Evolutionary conservation across 2,797 vertebrate species (phyloP), one percentile per base, ranked within the genome.

Genomic region (Falco peregrinus): DNA sequence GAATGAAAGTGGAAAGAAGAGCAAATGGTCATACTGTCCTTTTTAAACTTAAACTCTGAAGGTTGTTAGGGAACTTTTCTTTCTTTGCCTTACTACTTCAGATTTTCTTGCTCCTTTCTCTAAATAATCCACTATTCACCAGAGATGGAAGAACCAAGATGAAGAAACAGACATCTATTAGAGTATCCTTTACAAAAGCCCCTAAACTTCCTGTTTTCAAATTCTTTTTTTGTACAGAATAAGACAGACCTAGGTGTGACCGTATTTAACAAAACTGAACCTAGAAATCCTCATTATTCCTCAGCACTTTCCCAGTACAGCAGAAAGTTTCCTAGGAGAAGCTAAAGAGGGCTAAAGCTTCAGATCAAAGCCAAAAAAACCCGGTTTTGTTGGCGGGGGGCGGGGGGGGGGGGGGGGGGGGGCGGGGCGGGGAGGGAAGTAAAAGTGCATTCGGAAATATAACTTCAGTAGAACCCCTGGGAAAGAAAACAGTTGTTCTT

Each of bases 31-130:
- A 87, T 59, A 48, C 26, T 63, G 69, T 54, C 22, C 9, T 95
- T 96, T 95, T 77, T 33, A 94, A 95, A 74, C 19, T 78, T 82
- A 79, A 76, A 87, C 37, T 92, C 89, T 82, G 75, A 89, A 80
- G 35, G 33, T 35, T 91, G 39, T 59, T 89, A 94, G 18, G 39
- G 39, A 95, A 74, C 67, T 83, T 97, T 95, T 93, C 5, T 4
- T 89, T 73, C 78, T 28, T 17, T 73, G 22, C 22, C 56, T 92
- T 85, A 56, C 56, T 83, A 67, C 48, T 82, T 29, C 39, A 59
- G 75, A 76, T 73, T 82, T 95, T 71, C 70, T 54, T 79, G 5
- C 25, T 74, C 18, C 19, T 87, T 95, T 76, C 67, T 79, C 59
- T 84, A 89, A 92, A 84, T 77, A 92, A 73, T 67, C 35, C 57